phyloP scores from a whole-genome alignment of 2,113 vertebrate genomes.

The Sprattus sprattus region DNA sequence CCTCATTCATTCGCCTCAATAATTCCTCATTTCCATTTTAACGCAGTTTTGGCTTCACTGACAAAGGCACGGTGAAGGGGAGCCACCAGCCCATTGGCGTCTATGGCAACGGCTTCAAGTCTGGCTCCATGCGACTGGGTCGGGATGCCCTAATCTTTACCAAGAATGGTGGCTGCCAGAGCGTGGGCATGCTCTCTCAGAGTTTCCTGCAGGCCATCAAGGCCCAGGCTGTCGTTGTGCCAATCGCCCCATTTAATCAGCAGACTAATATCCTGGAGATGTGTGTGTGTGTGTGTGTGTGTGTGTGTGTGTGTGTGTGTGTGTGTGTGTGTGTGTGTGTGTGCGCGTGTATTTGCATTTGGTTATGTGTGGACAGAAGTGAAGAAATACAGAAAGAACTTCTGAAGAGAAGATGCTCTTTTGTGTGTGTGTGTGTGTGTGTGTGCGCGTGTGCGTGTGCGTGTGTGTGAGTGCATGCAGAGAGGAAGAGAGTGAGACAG shows the following conservation, averaged over 20 bases:
- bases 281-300: neutral
- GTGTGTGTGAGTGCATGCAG: neutral
- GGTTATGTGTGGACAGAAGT: too few species aligned
- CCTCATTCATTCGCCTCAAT: neutral
- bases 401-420: neutral
- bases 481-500: neutral
- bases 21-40: neutral
- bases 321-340: too few species aligned
- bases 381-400: neutral
- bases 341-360: too few species aligned
- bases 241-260: constrained; percentile 80
- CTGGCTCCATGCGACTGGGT: constrained; percentile 78
- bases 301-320: too few species aligned
- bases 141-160: constrained; percentile 81
- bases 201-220: constrained; percentile 74
- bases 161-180: constrained; percentile 77
- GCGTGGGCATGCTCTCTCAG: constrained; percentile 78
- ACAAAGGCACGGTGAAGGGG: constrained; percentile 70
- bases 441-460: neutral
- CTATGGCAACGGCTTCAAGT: constrained; percentile 83
- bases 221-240: constrained; percentile 78
- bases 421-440: neutral
- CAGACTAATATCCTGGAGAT: constrained; percentile 76
- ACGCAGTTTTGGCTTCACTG: constrained; percentile 79
- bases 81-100: constrained; percentile 72